A percentile compares a stretch with the other conserved stretches of the same genome.
These are phyloP conservation scores for Pristionchus exspectatus DNA, from an alignment of 2,888 invertebrate genomes.

Conservation along the genomic window DNA sequence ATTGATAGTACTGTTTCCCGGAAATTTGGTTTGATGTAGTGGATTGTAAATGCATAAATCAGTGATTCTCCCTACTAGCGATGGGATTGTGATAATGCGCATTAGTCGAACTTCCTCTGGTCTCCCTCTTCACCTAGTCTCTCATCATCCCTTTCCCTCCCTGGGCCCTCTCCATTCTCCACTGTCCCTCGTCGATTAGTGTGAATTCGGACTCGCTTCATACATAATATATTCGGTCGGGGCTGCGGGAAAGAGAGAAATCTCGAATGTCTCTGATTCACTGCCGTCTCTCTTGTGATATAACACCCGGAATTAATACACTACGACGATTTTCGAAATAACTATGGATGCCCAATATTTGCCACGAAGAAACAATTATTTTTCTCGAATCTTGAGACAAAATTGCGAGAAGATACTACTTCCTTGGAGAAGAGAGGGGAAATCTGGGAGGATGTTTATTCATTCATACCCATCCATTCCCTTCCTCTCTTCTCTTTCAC, in stretches of 20 bases:
- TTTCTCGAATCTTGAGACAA: not conserved
- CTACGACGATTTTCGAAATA: not conserved
- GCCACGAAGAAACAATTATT: not conserved
- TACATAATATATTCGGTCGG: slow-evolving; percentile 39
- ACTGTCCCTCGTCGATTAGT: slow-evolving; percentile 5
- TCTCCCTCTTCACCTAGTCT: not conserved
- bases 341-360: not conserved
- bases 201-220: slow-evolving; percentile 42
- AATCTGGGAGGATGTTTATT: slow-evolving; percentile 28
- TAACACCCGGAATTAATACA: not conserved
- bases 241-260: not conserved
- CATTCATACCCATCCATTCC: not conserved
- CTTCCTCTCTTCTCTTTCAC: not conserved
- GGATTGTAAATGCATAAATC: not conserved
- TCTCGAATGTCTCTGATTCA: slow-evolving; percentile 29
- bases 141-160: not conserved
- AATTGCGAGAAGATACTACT: not conserved
- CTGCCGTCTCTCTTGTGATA: not conserved
- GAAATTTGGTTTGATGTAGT: not conserved
- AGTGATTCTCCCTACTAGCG: not conserved
- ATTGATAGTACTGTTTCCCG: not conserved
- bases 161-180: slow-evolving; percentile 6
- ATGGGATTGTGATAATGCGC: slow-evolving; percentile 9
- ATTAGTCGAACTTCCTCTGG: not conserved
- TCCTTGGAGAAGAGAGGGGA: not conserved